Evolutionary conservation across 2,113 vertebrate genomes (phyloP).

Genomic region (Dicerorhinus sumatrensis): DNA sequence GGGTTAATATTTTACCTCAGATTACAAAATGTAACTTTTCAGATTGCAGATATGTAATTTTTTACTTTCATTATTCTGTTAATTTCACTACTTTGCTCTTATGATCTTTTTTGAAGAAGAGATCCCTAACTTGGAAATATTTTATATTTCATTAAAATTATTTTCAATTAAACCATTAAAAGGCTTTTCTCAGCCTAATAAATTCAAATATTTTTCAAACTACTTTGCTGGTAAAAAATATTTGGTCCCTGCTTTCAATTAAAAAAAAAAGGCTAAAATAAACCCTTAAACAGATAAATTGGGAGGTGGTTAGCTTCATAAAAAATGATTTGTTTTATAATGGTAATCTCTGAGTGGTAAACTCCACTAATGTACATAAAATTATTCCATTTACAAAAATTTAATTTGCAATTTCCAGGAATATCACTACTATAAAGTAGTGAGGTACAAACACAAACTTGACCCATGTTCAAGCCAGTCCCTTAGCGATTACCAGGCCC

Average conservation of each 20-base stretch:
- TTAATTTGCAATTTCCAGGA: neutral
- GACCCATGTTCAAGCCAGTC: neutral
- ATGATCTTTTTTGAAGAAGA: neutral
- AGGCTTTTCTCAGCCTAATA: neutral
- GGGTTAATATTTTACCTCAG: neutral
- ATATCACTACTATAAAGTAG: neutral
- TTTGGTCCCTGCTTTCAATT: neutral
- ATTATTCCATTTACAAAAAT: neutral
- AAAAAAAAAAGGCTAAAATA: neutral
- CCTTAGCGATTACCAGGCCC: neutral
- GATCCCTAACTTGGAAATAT: neutral
- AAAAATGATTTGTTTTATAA: neutral
- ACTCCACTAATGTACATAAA: neutral
- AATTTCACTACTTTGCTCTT: neutral
- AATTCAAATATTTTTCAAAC: slow-evolving; percentile 29
- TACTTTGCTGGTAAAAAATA: neutral
- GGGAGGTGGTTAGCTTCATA: neutral
- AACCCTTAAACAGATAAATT: neutral
- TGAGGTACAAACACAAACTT: neutral
- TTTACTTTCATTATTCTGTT: neutral
- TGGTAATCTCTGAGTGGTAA: neutral
- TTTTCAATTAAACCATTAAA: neutral
- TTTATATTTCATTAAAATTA: slow-evolving; percentile 7
- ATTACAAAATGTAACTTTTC: neutral
- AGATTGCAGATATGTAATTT: neutral